Conservation (phyloP, 2,797 vertebrate species). For the Coranthus polyacanthus region DNA sequence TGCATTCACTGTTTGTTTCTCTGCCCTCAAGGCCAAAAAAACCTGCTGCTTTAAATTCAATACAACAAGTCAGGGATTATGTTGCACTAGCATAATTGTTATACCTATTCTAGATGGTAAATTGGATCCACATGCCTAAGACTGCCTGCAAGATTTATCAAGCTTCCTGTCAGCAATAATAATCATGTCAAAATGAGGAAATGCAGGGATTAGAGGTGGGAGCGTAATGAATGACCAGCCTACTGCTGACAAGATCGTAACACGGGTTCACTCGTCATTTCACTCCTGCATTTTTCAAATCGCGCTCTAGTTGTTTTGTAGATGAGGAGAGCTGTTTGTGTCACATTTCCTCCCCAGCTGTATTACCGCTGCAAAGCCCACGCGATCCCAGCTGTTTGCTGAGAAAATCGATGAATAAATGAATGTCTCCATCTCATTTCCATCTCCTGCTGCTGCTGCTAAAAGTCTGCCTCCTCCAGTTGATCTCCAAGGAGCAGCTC, state of each 20-base stretch:
- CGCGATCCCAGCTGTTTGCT: slow-evolving; percentile 48
- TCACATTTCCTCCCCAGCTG: slow-evolving; percentile 31
- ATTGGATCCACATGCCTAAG: not conserved
- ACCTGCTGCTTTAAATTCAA: too few relatives aligned
- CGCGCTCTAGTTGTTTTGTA: not conserved
- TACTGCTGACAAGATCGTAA: slow-evolving; percentile 8
- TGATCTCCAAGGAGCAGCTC: slow-evolving; percentile 53
- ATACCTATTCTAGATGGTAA: not conserved
- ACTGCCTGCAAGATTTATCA: not conserved
- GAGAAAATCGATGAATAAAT: slow-evolving; percentile 69
- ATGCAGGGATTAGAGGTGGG: slow-evolving; percentile 4
- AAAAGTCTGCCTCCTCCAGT: slow-evolving; percentile 26
- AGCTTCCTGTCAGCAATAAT: slow-evolving; percentile 3
- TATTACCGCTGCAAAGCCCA: slow-evolving; percentile 26
- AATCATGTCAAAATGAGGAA: slow-evolving; percentile 7
- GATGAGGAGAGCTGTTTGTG: slow-evolving; percentile 11
- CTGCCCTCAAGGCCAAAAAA: too few relatives aligned
- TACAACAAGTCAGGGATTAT: too few relatives aligned
- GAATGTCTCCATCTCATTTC: slow-evolving; percentile 56
- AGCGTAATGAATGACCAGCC: slow-evolving; percentile 15
- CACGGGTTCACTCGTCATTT: not conserved
- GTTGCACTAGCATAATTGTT: not conserved
- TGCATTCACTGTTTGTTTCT: too few relatives aligned
- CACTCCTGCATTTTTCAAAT: not conserved
- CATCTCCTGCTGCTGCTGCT: slow-evolving; percentile 49